Percentiles rank a stretch among this genome's conserved stretches.
Conservation (phyloP, 2,888 invertebrate species). For the Zelleria hepariella region DNA sequence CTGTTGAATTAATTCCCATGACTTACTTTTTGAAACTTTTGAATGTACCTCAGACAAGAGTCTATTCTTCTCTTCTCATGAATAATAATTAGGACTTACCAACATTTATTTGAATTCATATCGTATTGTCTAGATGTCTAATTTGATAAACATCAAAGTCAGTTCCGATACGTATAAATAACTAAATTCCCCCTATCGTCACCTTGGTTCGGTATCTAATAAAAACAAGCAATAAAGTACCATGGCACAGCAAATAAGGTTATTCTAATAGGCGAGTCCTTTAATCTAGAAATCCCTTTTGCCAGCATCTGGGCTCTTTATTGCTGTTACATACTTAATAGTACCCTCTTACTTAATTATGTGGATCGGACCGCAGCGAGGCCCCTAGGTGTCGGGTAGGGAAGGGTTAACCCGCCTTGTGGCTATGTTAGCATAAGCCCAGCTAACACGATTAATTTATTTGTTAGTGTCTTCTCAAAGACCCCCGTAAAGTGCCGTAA, state of each 20-base stretch:
- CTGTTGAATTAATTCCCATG: neutral
- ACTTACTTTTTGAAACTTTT: neutral
- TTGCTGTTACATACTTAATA: slow-evolving; percentile 65
- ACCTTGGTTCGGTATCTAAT: neutral
- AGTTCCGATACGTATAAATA: neutral
- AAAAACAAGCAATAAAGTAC: slow-evolving; percentile 6
- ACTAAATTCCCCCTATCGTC: neutral
- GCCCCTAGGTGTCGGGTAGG: slow-evolving; percentile 26
- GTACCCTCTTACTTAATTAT: slow-evolving; percentile 66
- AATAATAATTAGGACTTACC: neutral
- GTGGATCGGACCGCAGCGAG: slow-evolving; percentile 43
- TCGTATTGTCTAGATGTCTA: no score
- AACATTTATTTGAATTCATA: no score
- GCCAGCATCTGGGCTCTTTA: slow-evolving; percentile 45
- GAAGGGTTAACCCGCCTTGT: slow-evolving; percentile 38
- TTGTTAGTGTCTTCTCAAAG: slow-evolving; percentile 24
- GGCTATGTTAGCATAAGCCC: slow-evolving; percentile 44
- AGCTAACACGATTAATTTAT: slow-evolving; percentile 54
- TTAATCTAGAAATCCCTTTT: slow-evolving; percentile 34
- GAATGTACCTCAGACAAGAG: neutral
- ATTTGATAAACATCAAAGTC: no score
- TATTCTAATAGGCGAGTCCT: slow-evolving; percentile 22
- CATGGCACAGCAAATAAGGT: neutral
- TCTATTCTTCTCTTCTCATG: neutral
- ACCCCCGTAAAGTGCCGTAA: slow-evolving; percentile 10